These are phyloP conservation scores for Parus major DNA, from an alignment of 2,113 vertebrate species.

Conservation along the genomic window DNA sequence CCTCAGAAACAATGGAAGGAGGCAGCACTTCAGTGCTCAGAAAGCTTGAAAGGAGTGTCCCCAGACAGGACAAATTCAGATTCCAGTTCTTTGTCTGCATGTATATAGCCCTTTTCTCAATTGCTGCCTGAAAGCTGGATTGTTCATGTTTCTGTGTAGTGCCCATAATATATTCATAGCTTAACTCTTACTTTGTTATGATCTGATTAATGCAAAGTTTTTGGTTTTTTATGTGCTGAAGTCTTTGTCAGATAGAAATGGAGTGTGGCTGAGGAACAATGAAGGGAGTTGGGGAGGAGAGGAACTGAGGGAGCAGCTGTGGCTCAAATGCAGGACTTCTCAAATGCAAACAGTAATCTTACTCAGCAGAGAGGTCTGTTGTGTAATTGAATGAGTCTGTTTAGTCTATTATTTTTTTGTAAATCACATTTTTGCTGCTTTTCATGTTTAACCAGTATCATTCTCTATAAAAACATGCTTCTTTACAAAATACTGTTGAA, in stretches of 20 bases:
- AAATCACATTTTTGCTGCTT: neutral
- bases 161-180: neutral
- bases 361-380: neutral
- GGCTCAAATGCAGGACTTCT: neutral
- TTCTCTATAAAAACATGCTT: neutral
- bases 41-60: neutral
- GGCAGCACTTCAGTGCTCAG: neutral
- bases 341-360: neutral
- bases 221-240: neutral
- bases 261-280: neutral
- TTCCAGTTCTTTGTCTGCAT: neutral
- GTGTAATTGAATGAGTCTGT: neutral
- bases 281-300: neutral
- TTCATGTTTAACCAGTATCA: neutral
- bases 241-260: neutral
- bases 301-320: neutral
- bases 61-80: neutral
- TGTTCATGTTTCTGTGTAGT: neutral
- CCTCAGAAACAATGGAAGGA: conserved; percentile 42
- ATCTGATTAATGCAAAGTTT: neutral
- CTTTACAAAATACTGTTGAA: neutral
- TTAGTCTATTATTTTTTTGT: neutral
- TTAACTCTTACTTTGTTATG: neutral
- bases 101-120: neutral
- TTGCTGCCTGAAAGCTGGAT: neutral